Evolutionary conservation across 2,888 invertebrate species (phyloP), one percentile per base, ranked within the genome.

Genomic region (Diadegma fenestrale): DNA sequence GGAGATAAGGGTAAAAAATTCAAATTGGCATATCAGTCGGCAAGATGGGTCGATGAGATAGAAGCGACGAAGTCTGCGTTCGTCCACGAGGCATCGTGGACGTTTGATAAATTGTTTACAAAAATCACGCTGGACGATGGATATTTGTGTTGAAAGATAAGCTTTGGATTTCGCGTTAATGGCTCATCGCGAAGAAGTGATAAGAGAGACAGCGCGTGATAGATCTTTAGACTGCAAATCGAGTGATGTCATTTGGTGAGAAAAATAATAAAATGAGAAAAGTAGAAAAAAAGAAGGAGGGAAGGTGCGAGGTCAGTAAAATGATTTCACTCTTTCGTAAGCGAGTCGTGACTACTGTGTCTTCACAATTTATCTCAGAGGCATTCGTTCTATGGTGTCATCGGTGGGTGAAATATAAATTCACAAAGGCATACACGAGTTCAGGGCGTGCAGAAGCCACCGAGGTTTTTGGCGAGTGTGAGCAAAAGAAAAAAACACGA

Each of bases 361-460:
- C 63, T 80, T 51, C 2, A 43, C 63, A 51, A 63, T 43, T 12
- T n/a, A 45, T 61, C 12, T n/a, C 43, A 6, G n/a, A 26, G 19
- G 41, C 30, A n/a, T 69, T 45, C 48, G 66, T 19, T 26, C 45
- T 58, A 63, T 37, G 63, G 61, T 84, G 58, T 73, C 66, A 72
- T 72, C 58, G 63, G 75, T 45, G 64, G 61, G 71, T 71, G 78
- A 75, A 82, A 75, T 77, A 72, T 68, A 77, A 73, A 78, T 84
- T 81, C 76, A 63, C 19, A 58, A 14, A 30, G 41, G 33, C 45
- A 80, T 33, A 51, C 48, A 63, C 64, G 12, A 12, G 45, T 66
- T 51, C 61, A 26, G 64, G 22, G 45, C 68, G 69, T 73, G 82
- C 58, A 78, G 17, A 61, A 77, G 43, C 43, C 6, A 48, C 19